Evolutionary conservation across 1,140 invertebrate species (phyloP).

Genomic region (Melitaea cinxia): DNA sequence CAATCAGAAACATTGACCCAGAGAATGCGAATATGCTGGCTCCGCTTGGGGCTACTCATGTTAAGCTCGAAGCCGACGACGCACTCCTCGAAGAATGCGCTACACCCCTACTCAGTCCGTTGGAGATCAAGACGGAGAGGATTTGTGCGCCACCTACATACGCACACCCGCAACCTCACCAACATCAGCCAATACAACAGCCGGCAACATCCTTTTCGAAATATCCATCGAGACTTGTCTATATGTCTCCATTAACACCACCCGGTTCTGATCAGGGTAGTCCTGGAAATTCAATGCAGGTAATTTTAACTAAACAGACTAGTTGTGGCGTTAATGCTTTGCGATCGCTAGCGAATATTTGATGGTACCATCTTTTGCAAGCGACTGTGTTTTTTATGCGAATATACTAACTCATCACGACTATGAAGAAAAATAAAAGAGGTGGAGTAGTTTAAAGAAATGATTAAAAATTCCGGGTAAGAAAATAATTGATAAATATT

Average conservation of each 20-base stretch:
- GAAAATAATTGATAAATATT: no score
- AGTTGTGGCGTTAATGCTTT: constrained; percentile 14
- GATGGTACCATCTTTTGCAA: constrained; percentile 84
- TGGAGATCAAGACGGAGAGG: constrained; percentile 88
- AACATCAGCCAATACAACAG: constrained; percentile 61
- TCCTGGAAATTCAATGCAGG: constrained; percentile 84
- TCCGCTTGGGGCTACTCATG: constrained; percentile 82
- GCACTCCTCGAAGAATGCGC: constrained; percentile 81
- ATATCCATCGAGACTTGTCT: constrained; percentile 84
- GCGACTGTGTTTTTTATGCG: constrained; percentile 44
- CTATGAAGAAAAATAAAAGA: no score
- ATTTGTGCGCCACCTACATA: constrained; percentile 76
- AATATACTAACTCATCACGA: constrained; percentile 4
- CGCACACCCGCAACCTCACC: constrained; percentile 76
- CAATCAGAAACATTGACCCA: constrained; percentile 93
- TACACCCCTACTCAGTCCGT: constrained; percentile 86
- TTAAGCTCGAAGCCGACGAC: constrained; percentile 89
- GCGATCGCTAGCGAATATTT: constrained; percentile 61
- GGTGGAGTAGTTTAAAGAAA: no score
- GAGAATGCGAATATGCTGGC: constrained; percentile 94
- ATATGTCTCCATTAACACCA: constrained; percentile 90
- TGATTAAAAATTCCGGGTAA: no score
- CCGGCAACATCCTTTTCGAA: constrained; percentile 65
- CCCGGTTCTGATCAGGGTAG: constrained; percentile 92
- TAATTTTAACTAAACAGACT: constrained; percentile 49